Base-by-base conservation (phyloP, 2,113 vertebrate species). In the Pao palembangensis region DNA sequence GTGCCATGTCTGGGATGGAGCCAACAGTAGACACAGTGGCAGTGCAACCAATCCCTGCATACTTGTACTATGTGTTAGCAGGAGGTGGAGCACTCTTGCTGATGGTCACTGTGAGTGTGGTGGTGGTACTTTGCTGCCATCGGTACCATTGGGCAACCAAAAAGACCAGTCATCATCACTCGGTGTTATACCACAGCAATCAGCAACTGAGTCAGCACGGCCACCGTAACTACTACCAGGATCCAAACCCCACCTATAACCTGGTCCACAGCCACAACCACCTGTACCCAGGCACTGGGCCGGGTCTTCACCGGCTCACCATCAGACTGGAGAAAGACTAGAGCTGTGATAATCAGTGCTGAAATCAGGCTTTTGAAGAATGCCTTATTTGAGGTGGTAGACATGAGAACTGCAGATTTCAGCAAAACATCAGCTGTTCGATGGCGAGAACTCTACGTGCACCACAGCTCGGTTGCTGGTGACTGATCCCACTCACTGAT, bases 61-160 rank as follows among this genome's bases (percentile, higher is more conserved):
- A 93, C 93, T 98, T 96, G 97, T 98, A 96, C 96, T 98, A 98
- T 94, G 91, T 96, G 88, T 93, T 99, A 93, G 95, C 94, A 72
- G 94, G 95, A 87, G 95, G 93, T 78, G 96, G 94, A 58, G 94
- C 94, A 79, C 88, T 96, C 90, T 88, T 98, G 91, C 94, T 98
- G 86, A 92, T 99, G 93, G 91, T 94, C 85, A 93, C 91, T 84
- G 87, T 95, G 84, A 91, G 86, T 10, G 92, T 96, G 92, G 92
- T 91, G 88, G 90, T 94, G 91, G 92, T 92, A 81, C 93, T 99
- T 82, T 96, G 97, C 93, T 94, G 94, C 90, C 94, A 95, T 91
- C 95, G 94, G 75, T 96, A 94, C 94, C 94, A 93, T 91, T 92
- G 95, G 93, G 93, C 92, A 69, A 89, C 93, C 91, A 96, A 96